Conservation (phyloP, 2,797 vertebrate genomes). For the Chelmon rostratus region DNA sequence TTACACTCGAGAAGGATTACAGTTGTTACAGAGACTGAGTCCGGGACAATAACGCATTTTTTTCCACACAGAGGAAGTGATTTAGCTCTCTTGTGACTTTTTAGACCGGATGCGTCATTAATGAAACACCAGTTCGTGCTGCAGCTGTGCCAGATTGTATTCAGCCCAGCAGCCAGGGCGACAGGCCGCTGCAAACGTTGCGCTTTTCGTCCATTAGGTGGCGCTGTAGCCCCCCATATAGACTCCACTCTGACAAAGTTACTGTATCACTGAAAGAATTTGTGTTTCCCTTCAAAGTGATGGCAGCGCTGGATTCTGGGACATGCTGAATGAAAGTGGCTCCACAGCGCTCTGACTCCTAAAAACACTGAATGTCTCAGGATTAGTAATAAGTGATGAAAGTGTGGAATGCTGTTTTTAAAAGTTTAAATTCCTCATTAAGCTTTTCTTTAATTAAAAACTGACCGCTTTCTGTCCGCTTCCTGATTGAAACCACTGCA, state of each 20-base stretch:
- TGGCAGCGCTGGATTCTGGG: neutral
- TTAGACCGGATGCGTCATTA: neutral
- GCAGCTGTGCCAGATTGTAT: neutral
- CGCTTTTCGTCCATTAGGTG: constrained; percentile 61
- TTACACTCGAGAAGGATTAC: neutral
- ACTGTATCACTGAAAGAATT: neutral
- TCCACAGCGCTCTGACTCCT: neutral
- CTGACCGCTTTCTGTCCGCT: neutral
- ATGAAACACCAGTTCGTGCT: neutral
- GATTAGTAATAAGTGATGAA: neutral
- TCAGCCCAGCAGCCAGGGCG: no score
- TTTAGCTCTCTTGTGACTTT: neutral
- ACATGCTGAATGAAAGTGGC: neutral
- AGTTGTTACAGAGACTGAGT: neutral
- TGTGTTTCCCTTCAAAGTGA: constrained; percentile 1
- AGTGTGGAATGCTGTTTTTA: neutral
- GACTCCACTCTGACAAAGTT: neutral
- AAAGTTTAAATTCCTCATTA: constrained; percentile 1
- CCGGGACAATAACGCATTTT: neutral
- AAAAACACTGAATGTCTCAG: neutral
- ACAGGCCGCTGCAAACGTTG: neutral
- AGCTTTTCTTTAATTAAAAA: neutral
- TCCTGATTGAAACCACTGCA: neutral
- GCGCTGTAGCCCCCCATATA: constrained; percentile 38
- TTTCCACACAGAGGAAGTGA: neutral